Conservation (phyloP, 2,888 invertebrate species). For the Mechanitis mazaeus region DNA sequence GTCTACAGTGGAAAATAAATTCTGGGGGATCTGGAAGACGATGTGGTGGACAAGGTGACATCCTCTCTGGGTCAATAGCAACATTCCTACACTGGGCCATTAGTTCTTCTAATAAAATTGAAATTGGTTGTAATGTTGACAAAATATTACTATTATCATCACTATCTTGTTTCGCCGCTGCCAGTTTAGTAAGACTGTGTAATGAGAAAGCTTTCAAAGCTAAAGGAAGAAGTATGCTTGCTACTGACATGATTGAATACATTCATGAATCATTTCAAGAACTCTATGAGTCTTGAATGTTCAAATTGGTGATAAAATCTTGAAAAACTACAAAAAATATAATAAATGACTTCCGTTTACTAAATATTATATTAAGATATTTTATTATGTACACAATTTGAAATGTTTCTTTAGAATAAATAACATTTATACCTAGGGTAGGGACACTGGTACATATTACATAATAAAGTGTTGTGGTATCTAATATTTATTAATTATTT, state of each 20-base stretch:
- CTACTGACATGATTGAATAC: slow-evolving; percentile 90
- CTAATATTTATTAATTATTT: too few relatives aligned
- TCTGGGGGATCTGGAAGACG: slow-evolving; percentile 90
- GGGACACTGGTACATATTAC: too few relatives aligned
- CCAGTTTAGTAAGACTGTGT: slow-evolving; percentile 86
- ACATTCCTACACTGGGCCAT: slow-evolving; percentile 90
- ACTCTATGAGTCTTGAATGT: slow-evolving; percentile 48
- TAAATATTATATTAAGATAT: too few relatives aligned
- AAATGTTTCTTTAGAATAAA: too few relatives aligned
- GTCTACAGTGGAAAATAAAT: slow-evolving; percentile 72
- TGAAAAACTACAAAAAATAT: too few relatives aligned
- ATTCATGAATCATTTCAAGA: slow-evolving; percentile 84
- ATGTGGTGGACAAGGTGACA: slow-evolving; percentile 98
- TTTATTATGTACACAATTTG: too few relatives aligned
- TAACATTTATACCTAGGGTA: too few relatives aligned
- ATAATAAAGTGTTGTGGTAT: too few relatives aligned
- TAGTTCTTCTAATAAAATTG: slow-evolving; percentile 41
- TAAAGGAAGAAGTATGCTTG: slow-evolving; percentile 89
- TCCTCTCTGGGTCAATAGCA: slow-evolving; percentile 90
- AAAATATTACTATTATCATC: slow-evolving; percentile 75
- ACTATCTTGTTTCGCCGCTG: slow-evolving; percentile 89
- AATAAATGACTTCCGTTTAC: too few relatives aligned
- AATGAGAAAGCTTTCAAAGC: slow-evolving; percentile 87
- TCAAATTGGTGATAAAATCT: too few relatives aligned
- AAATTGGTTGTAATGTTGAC: slow-evolving; percentile 37